Evolutionary conservation across 2,113 vertebrate genomes (phyloP).

Genomic region (Grammomys surdaster): DNA sequence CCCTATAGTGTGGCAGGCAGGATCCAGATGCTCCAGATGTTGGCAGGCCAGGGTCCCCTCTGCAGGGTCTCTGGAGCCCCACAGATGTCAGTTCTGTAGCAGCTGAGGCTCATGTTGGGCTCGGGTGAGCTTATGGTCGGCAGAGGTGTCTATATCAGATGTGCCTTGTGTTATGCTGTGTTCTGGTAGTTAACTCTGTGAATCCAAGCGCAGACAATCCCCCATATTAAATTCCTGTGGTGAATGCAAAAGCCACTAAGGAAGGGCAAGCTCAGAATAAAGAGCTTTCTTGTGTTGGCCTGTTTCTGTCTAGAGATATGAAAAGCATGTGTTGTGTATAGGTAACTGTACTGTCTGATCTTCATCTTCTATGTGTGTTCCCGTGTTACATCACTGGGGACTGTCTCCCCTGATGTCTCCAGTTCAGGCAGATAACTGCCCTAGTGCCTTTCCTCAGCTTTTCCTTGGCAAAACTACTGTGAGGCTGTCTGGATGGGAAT

Average conservation of each 20-base stretch:
- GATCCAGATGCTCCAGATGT: constrained; percentile 10
- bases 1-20: neutral
- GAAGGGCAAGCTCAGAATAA: neutral
- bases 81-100: neutral
- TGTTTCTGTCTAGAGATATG: neutral
- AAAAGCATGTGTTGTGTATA: constrained; percentile 2
- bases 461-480: neutral
- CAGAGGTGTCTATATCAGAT: neutral
- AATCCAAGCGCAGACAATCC: constrained; percentile 18
- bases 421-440: neutral
- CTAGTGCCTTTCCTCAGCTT: constrained; percentile 25
- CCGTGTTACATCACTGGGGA: neutral
- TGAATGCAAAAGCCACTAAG: neutral
- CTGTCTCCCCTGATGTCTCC: neutral
- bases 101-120: neutral
- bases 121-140: neutral
- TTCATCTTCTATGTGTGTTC: neutral
- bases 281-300: neutral
- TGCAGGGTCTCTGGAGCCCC: neutral
- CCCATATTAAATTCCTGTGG: constrained; percentile 30
- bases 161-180: neutral
- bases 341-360: neutral
- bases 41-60: rapidly evolving
- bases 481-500: neutral
- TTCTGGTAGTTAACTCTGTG: constrained; percentile 34